phyloP scores from a whole-genome alignment of 1,140 invertebrate genomes.

The Aphelinus atriplicis region DNA sequence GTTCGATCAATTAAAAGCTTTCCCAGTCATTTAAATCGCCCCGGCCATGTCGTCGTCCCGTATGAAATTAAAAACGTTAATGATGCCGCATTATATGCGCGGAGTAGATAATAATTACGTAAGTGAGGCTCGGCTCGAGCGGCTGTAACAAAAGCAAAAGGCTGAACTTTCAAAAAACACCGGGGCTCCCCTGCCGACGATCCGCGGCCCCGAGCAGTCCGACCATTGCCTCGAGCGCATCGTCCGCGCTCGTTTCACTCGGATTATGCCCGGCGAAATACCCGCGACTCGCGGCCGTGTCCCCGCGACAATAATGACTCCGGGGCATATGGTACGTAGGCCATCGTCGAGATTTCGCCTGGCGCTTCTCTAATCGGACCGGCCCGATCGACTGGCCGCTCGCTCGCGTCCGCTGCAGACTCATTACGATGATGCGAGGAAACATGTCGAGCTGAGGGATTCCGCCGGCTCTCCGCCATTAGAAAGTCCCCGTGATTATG shows the following conservation, averaged over 20 bases:
- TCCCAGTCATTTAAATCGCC: too few relatives aligned
- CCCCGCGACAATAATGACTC: constrained; percentile 26
- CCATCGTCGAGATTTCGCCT: constrained; percentile 28
- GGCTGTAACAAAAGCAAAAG: too few relatives aligned
- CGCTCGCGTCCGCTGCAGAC: constrained; percentile 24
- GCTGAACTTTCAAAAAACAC: too few relatives aligned
- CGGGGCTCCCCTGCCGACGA: too few relatives aligned
- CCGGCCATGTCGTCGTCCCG: too few relatives aligned
- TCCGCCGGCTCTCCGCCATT: constrained; percentile 4
- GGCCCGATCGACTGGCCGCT: constrained; percentile 6
- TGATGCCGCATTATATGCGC: too few relatives aligned
- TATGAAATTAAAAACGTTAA: too few relatives aligned
- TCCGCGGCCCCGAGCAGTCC: too few relatives aligned
- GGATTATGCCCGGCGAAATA: constrained; percentile 1
- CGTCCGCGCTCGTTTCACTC: background rate
- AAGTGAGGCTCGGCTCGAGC: too few relatives aligned
- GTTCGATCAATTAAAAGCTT: too few relatives aligned
- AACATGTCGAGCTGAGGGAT: constrained; percentile 7
- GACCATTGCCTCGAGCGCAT: too few relatives aligned
- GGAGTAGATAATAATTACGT: too few relatives aligned
- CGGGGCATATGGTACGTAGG: background rate
- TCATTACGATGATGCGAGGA: constrained; percentile 28
- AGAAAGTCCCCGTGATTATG: constrained; percentile 34
- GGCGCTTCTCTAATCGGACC: constrained; percentile 10
- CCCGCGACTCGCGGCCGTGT: background rate